These are phyloP conservation scores for Pipistrellus pipistrellus DNA, from an alignment of 2,797 vertebrate genomes.

Conservation along the genomic window DNA sequence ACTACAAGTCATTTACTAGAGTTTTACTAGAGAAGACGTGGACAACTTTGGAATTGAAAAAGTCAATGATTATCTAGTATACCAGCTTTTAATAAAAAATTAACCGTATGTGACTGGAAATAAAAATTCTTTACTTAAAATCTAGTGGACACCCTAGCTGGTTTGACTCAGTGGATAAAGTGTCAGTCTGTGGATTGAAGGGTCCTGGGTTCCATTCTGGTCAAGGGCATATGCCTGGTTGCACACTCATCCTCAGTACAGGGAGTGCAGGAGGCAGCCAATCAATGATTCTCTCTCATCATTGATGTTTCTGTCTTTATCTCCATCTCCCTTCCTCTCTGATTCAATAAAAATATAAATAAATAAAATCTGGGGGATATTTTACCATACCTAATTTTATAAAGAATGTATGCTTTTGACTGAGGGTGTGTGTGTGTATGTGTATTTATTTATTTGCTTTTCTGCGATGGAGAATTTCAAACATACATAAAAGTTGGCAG, in stretches of 20 bases:
- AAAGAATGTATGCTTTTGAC: neutral
- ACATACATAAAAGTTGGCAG: neutral
- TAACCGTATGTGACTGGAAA: neutral
- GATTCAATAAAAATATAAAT: neutral
- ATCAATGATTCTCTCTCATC: neutral
- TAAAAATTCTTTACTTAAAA: conserved; percentile 53
- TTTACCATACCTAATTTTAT: conserved; percentile 22
- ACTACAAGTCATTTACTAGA: neutral
- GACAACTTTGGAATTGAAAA: conserved; percentile 27
- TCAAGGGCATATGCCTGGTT: too few species aligned
- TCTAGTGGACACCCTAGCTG: neutral
- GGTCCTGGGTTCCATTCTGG: too few species aligned
- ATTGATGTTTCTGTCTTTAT: neutral
- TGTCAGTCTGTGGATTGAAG: neutral
- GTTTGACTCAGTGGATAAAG: neutral
- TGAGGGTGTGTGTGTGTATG: neutral
- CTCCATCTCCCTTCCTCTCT: neutral
- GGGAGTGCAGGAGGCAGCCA: neutral
- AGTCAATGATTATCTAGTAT: neutral
- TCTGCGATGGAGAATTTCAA: conserved; percentile 26
- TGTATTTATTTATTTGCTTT: neutral
- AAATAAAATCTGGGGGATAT: neutral
- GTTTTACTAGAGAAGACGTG: neutral
- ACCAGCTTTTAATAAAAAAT: conserved; percentile 1
- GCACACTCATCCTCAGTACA: too few species aligned